phyloP scores from a whole-genome alignment of 1,140 invertebrate species.

The Tribolium castaneum region DNA sequence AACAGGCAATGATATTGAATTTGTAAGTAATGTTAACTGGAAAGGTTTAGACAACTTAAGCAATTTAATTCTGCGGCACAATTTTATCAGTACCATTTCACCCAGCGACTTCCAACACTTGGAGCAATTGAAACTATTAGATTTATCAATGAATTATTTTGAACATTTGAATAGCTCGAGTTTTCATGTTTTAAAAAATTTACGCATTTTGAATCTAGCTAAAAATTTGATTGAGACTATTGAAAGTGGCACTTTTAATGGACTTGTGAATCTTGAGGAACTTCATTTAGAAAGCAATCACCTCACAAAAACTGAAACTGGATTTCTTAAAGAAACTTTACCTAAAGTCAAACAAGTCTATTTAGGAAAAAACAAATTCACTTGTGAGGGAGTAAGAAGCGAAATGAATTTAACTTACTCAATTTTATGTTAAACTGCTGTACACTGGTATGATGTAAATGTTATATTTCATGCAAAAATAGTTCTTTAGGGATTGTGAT shows the following conservation, averaged over 20 bases:
- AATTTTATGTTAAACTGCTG: background rate
- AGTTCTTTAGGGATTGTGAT: too few relatives aligned
- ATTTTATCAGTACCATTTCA: conserved; percentile 71
- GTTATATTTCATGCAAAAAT: too few relatives aligned
- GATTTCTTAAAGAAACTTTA: conserved; percentile 67
- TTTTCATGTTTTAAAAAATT: conserved; percentile 3
- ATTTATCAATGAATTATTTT: conserved; percentile 27
- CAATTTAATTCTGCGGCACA: conserved; percentile 75
- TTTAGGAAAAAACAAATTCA: conserved; percentile 70
- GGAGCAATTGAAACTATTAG: conserved; percentile 67
- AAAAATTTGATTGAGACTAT: conserved; percentile 73
- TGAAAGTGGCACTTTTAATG: conserved; percentile 73
- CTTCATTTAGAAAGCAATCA: conserved; percentile 71
- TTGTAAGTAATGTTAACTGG: conserved; percentile 19
- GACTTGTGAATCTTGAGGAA: conserved; percentile 70
- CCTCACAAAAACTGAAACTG: conserved; percentile 68
- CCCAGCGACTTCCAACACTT: conserved; percentile 73
- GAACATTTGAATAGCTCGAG: conserved; percentile 13
- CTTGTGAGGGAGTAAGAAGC: background rate
- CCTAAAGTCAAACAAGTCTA: conserved; percentile 72
- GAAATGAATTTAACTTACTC: background rate
- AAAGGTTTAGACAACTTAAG: conserved; percentile 62
- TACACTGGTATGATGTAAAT: too few relatives aligned
- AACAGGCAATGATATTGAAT: conserved; percentile 36
- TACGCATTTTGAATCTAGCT: conserved; percentile 75